Base-by-base conservation (phyloP, 2,113 vertebrate genomes). In the Anoplopoma fimbria region DNA sequence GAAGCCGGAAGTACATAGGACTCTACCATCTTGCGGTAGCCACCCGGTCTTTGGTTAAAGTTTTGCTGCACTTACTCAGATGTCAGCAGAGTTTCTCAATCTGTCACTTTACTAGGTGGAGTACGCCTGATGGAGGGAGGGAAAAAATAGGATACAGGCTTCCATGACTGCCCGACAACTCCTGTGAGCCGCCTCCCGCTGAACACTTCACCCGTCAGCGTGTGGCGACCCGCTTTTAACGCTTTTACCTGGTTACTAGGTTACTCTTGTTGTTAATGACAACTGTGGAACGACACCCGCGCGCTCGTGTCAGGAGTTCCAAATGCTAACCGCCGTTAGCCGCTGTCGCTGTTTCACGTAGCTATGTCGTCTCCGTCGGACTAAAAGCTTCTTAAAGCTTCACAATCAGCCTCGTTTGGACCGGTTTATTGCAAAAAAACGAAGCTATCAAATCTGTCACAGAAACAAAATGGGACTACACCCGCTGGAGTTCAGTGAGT, bases 401-500 rank as follows among this genome's bases (percentile, higher is more conserved):
- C 12, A 25, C 47, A 77, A 36, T 47, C 4, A 74, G 79, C 15
- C 15, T 64, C 15, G 6, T 55, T 78, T 80, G 40, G 10, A 17
- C 33, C 29, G 33, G 69, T 77, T 87, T 55, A 8, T 51, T 65
- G 45, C 3, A 42, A 42, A 38, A 57, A 23, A 31, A 61, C 40
- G 55, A 68, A 79, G 81, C 78, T 40, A 61, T 34, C 67, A 77
- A n/a, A 36, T 55, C 40, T 75, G 69, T 61, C 67, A 55, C n/a
- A 89, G 82, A 89, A 85, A n/a, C n/a, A n/a, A n/a, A n/a, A 99
- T 99, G 98, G 98, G 98, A 90, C 95, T 99, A 92, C 97, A 97
- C 95, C 97, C 98, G 57, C 83, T 99, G 93, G 98, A 99, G 87
- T 99, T 99, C 88, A 99, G 98, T 87, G 98, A 99, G 53, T 98